A percentile compares a stretch with the other conserved stretches of the same genome.
phyloP scores from a whole-genome alignment of 2,888 invertebrate species.

The Eutolmus rufibarbis region DNA sequence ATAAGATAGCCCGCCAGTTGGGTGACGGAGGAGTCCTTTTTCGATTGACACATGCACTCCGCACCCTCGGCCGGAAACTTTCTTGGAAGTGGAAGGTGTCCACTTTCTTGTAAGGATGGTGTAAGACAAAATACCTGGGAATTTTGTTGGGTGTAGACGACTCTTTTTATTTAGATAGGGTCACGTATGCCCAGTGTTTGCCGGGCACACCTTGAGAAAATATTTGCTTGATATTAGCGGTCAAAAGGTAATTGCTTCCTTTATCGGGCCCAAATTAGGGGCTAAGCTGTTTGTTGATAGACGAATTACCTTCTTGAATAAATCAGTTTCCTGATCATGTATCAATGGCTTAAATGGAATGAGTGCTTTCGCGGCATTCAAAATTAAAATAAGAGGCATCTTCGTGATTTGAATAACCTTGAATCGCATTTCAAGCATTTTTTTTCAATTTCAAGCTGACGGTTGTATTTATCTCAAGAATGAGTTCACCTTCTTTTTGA shows the following conservation, averaged over 20 bases:
- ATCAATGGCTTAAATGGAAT: background rate
- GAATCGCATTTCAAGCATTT: background rate
- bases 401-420: background rate
- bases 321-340: background rate
- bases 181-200: background rate
- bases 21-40: background rate
- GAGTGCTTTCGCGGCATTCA: background rate
- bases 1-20: background rate
- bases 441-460: background rate
- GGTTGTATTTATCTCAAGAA: background rate
- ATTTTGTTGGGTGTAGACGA: background rate
- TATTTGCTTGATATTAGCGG: slow-evolving; percentile 11
- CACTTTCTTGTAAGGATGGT: background rate
- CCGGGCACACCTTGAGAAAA: background rate
- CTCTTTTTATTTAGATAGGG: slow-evolving; percentile 9
- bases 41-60: background rate
- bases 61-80: background rate
- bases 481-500: background rate
- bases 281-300: slow-evolving; percentile 30
- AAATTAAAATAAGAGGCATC: background rate
- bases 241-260: slow-evolving; percentile 28
- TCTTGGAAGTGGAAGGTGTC: background rate
- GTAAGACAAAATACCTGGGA: background rate
- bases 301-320: slow-evolving; percentile 31
- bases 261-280: slow-evolving; percentile 8